Percentiles rank a stretch among this genome's conserved stretches.
Evolutionary conservation across 2,888 invertebrate genomes (phyloP).

Genomic region (Pegoplata infirma): DNA sequence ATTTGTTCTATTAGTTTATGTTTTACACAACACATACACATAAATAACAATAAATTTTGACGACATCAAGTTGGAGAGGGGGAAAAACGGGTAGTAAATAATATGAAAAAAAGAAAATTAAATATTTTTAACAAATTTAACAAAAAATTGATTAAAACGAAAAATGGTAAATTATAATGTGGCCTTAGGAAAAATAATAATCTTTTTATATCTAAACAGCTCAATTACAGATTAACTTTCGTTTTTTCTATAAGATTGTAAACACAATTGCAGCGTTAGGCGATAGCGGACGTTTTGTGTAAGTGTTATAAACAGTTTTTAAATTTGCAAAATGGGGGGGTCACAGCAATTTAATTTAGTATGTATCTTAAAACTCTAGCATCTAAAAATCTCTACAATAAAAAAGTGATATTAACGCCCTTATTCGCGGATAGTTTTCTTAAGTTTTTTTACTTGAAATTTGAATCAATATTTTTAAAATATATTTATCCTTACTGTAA

Average conservation of each 20-base stretch:
- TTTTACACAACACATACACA: slow-evolving; percentile 31
- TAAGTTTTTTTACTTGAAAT: no score
- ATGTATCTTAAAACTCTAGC: no score
- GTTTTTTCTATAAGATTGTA: not conserved
- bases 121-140: not conserved
- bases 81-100: slow-evolving; percentile 14
- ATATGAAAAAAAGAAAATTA: slow-evolving; percentile 21
- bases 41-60: slow-evolving; percentile 19
- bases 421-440: no score
- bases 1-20: slow-evolving; percentile 75
- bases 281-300: no score
- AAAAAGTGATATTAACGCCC: no score
- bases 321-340: no score
- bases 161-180: not conserved
- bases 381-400: no score
- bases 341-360: no score
- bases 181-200: not conserved
- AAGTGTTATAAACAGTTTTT: no score
- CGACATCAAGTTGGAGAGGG: slow-evolving; percentile 43
- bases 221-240: not conserved
- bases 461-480: no score
- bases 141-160: not conserved
- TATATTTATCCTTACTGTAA: no score
- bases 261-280: not conserved
- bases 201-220: not conserved